These are phyloP conservation scores for Oscheius sp. DNA, from an alignment of 2,888 invertebrate genomes.

Conservation along the genomic window DNA sequence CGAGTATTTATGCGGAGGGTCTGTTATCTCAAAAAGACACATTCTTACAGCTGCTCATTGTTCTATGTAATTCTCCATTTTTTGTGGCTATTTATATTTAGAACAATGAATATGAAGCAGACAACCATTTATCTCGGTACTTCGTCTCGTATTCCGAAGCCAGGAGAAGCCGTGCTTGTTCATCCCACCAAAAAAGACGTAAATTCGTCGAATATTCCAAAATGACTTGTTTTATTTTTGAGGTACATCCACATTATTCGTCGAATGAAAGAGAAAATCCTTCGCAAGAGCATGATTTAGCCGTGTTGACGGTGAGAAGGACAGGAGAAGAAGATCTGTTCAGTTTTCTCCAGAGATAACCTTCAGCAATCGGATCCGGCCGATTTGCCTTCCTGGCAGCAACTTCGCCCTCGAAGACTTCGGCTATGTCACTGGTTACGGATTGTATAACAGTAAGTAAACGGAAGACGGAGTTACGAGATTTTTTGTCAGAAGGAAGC, in stretches of 20 bases:
- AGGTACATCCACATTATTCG: constrained; percentile 20
- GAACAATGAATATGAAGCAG: constrained; percentile 1
- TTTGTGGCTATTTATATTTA: not conserved
- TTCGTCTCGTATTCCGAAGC: not conserved
- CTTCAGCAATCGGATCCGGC: constrained; percentile 7
- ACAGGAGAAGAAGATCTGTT: no score
- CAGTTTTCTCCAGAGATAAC: constrained; percentile 14
- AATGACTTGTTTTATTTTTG: no score
- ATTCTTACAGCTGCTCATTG: constrained; percentile 34
- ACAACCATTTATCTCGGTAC: constrained; percentile 15
- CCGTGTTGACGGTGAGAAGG: constrained; percentile 2
- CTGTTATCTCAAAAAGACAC: not conserved
- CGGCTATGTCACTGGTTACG: constrained; percentile 30
- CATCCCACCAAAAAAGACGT: not conserved
- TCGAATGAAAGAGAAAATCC: constrained; percentile 15
- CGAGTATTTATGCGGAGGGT: not conserved
- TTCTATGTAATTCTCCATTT: constrained; percentile 8
- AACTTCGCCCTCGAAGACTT: not conserved
- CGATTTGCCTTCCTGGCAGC: constrained; percentile 14
- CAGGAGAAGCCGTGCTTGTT: constrained; percentile 12
- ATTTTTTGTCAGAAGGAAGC: constrained; percentile 4
- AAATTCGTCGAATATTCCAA: no score
- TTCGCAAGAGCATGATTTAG: constrained; percentile 17
- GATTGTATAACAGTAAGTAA: constrained; percentile 10
- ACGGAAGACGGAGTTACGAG: not conserved